Evolutionary conservation across 2,888 invertebrate genomes (phyloP), one percentile per base, ranked within the genome.

Genomic region (Diarsia rubi): DNA sequence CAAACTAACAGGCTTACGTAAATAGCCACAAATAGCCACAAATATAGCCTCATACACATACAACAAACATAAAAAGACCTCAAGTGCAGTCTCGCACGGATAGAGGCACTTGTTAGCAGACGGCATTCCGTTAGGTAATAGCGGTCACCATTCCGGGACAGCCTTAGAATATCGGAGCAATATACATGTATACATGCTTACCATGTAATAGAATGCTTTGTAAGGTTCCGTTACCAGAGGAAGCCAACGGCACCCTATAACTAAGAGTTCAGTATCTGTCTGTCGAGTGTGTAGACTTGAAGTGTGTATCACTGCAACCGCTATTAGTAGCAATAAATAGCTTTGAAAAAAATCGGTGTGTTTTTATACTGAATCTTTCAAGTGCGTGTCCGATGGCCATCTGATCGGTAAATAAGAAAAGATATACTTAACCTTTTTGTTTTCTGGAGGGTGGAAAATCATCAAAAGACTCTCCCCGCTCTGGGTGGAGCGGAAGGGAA

Each of bases 41-140:
- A n/a, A 44, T n/a, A 75, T 21, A 71, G 87, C 84, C 83, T 78
- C 75, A 83, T 83, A 82, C 78, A 83, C 59, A 31, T 21, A 54
- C 52, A 44, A 82, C 70, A 85, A 84, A 86, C 85, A 88, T 89
- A 89, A 85, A 82, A 82, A 85, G 81, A 84, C 84, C 87, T 80
- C 78, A 86, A 88, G 81, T 88, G 88, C 88, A 89, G 80, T 75
- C 81, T 84, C 84, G 52, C 60, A 70, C 79, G 74, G 73, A 70
- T 87, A 83, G 83, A 82, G 73, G 59, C 83, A 86, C 83, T 88
- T 86, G 80, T 85, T 81, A 83, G 84, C 78, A 79, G 78, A 83
- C 87, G 84, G 80, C 84, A 82, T 86, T 85, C 81, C 76, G 75
- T 80, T 86, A 73, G 79, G 81, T 88, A 86, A 86, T 84, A 82